Evolutionary conservation across 2,888 invertebrate species (phyloP), one percentile per base, ranked within the genome.

Genomic region (Glyphotaelius pellucidus): DNA sequence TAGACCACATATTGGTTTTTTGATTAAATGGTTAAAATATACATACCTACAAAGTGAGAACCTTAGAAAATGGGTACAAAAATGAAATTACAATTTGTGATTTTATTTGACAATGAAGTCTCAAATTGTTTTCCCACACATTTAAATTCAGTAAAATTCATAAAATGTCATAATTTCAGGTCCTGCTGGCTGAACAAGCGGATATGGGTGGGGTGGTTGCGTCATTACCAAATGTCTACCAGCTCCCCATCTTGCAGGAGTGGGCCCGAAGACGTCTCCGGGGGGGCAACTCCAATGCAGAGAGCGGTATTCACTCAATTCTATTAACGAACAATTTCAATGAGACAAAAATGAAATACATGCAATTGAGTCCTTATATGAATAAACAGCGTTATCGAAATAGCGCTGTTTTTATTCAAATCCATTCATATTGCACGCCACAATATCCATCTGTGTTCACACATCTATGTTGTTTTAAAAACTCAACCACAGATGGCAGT

Each of bases 251-350:
- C 14, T 80, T 92, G 7, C 91, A 85, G 31, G 92, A 92, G 32
- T 92, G 92, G 92, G 92, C 92, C 3, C 87, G 91, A 25, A 88
- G 88, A 9, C 87, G 92, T 9, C 81, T 92, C 19, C 67, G 84
- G 15, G 92, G 92, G 86, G 91, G 90, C 30, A 35, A 89, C 25
- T 85, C 90, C 25, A 80, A 35, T 15, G 84, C 91, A 84, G 91
- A 92, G 32, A 90, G 80, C 30, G 85, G 92, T 92, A 90, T 38
- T 38, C 32, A 79, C n/a, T 32, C 14, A 31, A 88, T 30, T 67
- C 67, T 67, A 67, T 67, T 9, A 67, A 67, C 0, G 1, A 86
- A 86, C 25, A 4, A 15, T 35, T 32, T 25, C 38, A 35, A 14
- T n/a, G 1, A 25, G 30, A 14, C 19, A 25, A 35, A 15, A 35